Conservation (phyloP, 37 sponge, comb jelly and placozoan species). For the Haliclona indistincta region DNA sequence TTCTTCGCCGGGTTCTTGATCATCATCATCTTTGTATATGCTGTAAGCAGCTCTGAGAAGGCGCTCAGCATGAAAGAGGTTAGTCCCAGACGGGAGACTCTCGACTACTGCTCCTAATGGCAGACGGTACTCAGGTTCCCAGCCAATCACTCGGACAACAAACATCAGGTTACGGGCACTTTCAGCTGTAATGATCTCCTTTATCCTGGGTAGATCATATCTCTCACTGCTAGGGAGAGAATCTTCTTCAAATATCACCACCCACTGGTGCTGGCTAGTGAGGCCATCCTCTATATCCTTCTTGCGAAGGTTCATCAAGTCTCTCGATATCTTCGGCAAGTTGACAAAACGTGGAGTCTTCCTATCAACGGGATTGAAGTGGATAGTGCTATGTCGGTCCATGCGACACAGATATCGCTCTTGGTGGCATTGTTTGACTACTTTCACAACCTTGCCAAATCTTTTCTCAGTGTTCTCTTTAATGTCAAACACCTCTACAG, state of each 20-base stretch:
- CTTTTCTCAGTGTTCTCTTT: neutral
- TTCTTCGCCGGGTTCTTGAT: neutral
- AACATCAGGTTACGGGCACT: conserved; percentile 54
- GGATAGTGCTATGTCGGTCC: conserved; percentile 27
- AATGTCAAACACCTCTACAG: neutral
- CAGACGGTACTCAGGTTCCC: conserved; percentile 29
- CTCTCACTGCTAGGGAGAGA: neutral
- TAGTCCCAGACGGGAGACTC: neutral
- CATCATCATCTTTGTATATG: neutral
- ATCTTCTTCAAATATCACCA: conserved; percentile 49
- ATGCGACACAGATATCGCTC: conserved; percentile 53
- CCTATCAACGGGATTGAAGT: conserved; percentile 56
- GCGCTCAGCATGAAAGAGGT: conserved; percentile 48
- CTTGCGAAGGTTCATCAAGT: neutral
- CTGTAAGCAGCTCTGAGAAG: conserved; percentile 25
- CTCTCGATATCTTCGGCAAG: conserved; percentile 55
- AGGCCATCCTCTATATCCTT: neutral
- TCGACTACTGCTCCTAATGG: conserved; percentile 17
- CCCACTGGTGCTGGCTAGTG: neutral
- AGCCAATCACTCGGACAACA: conserved; percentile 42
- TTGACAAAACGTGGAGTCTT: conserved; percentile 58
- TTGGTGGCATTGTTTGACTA: conserved; percentile 7
- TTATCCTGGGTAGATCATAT: conserved; percentile 40
- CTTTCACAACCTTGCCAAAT: conserved; percentile 49
- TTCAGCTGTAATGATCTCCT: conserved; percentile 45